A percentile compares a stretch with the other conserved stretches of the same genome.
phyloP scores from a whole-genome alignment of 2,797 vertebrate species.

The Cephalopachus bancanus region DNA sequence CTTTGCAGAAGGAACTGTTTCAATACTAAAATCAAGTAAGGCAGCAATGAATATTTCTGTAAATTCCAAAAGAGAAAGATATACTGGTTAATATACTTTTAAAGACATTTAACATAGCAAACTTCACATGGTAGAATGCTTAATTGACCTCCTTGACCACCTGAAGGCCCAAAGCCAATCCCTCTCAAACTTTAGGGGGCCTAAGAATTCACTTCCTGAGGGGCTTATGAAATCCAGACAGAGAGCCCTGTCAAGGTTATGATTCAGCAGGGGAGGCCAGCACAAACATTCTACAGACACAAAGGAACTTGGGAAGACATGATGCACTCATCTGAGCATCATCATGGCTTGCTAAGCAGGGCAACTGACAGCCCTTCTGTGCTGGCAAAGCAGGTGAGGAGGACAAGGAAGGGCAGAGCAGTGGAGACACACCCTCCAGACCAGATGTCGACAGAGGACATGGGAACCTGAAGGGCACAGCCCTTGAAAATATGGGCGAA shows the following conservation, averaged over 20 bases:
- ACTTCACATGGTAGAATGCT: not conserved
- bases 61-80: slow-evolving; percentile 76
- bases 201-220: not conserved
- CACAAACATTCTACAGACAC: too few species aligned
- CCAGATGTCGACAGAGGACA: not conserved
- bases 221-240: not conserved
- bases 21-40: slow-evolving; percentile 99
- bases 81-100: not conserved
- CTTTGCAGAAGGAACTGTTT: slow-evolving; percentile 99
- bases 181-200: not conserved
- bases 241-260: not conserved
- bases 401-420: not conserved
- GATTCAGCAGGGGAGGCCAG: accelerated
- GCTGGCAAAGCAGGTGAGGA: not conserved
- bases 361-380: too few species aligned
- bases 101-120: not conserved
- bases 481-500: not conserved
- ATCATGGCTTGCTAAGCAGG: not conserved
- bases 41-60: slow-evolving; percentile 98
- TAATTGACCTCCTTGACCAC: not conserved
- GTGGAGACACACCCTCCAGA: not conserved
- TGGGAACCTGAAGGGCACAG: not conserved
- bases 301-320: not conserved
- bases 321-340: accelerated
- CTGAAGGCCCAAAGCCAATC: not conserved